phyloP scores from a whole-genome alignment of 2,888 invertebrate species.

The Hymenopus coronatus region DNA sequence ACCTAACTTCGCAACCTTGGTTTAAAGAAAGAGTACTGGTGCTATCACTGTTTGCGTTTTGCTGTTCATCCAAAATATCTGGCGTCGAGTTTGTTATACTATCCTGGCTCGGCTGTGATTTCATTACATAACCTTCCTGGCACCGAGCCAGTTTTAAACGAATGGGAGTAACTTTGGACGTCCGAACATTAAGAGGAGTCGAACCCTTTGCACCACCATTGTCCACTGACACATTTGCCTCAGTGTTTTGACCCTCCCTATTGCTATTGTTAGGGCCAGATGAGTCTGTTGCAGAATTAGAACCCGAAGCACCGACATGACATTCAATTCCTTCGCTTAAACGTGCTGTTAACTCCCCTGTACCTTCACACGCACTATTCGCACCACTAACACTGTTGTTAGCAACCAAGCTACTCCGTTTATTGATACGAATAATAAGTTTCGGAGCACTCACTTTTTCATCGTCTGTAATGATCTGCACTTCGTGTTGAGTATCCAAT shows the following conservation, averaged over 20 bases:
- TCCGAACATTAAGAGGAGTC: conserved; percentile 57
- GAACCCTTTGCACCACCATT: conserved; percentile 37
- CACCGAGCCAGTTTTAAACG: conserved; percentile 80
- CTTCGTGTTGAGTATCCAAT: conserved; percentile 24
- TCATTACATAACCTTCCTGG: conserved; percentile 66
- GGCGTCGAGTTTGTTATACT: background rate
- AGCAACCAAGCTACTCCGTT: conserved; percentile 49
- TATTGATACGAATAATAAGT: conserved; percentile 71
- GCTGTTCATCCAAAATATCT: conserved; percentile 16
- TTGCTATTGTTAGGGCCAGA: conserved; percentile 24
- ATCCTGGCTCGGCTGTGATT: conserved; percentile 38
- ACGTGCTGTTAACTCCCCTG: conserved; percentile 27
- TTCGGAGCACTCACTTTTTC: conserved; percentile 59
- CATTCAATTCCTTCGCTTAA: conserved; percentile 22
- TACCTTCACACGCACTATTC: background rate
- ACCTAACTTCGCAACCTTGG: conserved; percentile 86
- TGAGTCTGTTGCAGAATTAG: conserved; percentile 36
- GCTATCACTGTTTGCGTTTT: conserved; percentile 25
- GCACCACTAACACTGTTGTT: conserved; percentile 39
- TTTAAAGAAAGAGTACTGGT: conserved; percentile 57
- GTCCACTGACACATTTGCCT: conserved; percentile 17
- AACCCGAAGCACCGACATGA: background rate
- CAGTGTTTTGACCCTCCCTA: background rate
- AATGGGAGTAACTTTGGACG: conserved; percentile 72
- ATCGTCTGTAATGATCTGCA: conserved; percentile 27